phyloP scores from a whole-genome alignment of 1,140 invertebrate genomes.

The Calycopis cecrops region DNA sequence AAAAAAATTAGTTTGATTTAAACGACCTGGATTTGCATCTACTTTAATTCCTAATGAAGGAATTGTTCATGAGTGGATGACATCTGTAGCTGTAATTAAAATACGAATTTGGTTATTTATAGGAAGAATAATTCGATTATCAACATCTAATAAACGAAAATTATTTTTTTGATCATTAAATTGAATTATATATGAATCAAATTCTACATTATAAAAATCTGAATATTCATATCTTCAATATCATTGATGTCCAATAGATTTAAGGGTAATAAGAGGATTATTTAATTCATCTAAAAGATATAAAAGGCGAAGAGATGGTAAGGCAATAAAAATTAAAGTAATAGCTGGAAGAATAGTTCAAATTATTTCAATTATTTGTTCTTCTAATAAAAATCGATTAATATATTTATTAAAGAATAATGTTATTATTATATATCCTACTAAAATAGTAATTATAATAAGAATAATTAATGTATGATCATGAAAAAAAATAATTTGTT shows the following conservation, averaged over 20 bases:
- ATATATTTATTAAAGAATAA: conserved; percentile 71
- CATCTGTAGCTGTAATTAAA: too few species aligned
- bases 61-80: too few species aligned
- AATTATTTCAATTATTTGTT: conserved; percentile 78
- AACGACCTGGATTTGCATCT: conserved; percentile 80
- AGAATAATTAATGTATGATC: conserved; percentile 76
- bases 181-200: conserved; percentile 79
- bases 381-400: conserved; percentile 71
- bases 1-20: conserved; percentile 79
- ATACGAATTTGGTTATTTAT: conserved; percentile 74
- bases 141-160: conserved; percentile 79
- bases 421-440: conserved; percentile 75
- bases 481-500: conserved; percentile 78
- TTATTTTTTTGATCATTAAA: conserved; percentile 52
- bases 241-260: conserved; percentile 81
- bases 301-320: conserved; percentile 77
- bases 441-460: conserved; percentile 76
- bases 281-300: conserved; percentile 79
- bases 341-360: conserved; percentile 78
- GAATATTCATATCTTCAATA: conserved; percentile 82
- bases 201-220: conserved; percentile 77
- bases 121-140: conserved; percentile 77
- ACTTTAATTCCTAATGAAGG: too few species aligned
- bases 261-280: conserved; percentile 74
- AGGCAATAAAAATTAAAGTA: conserved; percentile 78